These are phyloP conservation scores for Scomber scombrus DNA, from an alignment of 2,113 vertebrate species.

Conservation along the genomic window DNA sequence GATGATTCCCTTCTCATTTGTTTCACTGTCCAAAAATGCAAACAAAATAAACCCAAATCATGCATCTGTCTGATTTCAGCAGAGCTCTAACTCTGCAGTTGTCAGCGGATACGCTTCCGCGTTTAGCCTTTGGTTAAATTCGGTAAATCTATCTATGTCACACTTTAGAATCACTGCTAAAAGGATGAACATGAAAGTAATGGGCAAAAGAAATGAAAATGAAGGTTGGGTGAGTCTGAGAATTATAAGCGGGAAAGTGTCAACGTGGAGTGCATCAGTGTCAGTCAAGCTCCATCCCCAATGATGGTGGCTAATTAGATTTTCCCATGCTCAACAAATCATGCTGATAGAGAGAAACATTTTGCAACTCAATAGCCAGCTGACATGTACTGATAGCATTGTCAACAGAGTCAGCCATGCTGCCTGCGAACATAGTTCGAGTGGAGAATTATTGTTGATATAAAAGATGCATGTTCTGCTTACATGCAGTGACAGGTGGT, in stretches of 20 bases:
- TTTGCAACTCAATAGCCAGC: constrained; percentile 74
- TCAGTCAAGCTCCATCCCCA: constrained; percentile 67
- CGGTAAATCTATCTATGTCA: constrained; percentile 40
- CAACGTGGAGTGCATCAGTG: constrained; percentile 62
- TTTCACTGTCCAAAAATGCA: constrained; percentile 1
- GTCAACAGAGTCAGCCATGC: constrained; percentile 59
- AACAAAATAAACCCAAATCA: constrained; percentile 36
- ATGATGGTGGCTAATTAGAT: constrained; percentile 76
- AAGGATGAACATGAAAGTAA: constrained; percentile 65
- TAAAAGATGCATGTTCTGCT: constrained; percentile 51
- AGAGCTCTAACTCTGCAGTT: constrained; percentile 21
- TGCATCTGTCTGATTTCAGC: constrained; percentile 23
- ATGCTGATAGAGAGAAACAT: constrained; percentile 66
- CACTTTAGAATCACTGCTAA: constrained; percentile 48
- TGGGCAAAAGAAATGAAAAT: constrained; percentile 55
- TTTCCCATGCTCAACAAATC: constrained; percentile 72
- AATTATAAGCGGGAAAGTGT: constrained; percentile 52
- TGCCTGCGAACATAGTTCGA: constrained; percentile 48
- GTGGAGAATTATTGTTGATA: constrained; percentile 56
- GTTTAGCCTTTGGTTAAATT: constrained; percentile 58
- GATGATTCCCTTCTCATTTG: constrained; percentile 13
- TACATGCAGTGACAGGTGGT: constrained; percentile 48
- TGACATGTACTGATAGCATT: constrained; percentile 72
- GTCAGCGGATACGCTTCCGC: constrained; percentile 38
- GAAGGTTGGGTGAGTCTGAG: constrained; percentile 50